Evolutionary conservation across 2,888 invertebrate genomes (phyloP), one percentile per base, ranked within the genome.

Genomic region (Mythimna lalbum): DNA sequence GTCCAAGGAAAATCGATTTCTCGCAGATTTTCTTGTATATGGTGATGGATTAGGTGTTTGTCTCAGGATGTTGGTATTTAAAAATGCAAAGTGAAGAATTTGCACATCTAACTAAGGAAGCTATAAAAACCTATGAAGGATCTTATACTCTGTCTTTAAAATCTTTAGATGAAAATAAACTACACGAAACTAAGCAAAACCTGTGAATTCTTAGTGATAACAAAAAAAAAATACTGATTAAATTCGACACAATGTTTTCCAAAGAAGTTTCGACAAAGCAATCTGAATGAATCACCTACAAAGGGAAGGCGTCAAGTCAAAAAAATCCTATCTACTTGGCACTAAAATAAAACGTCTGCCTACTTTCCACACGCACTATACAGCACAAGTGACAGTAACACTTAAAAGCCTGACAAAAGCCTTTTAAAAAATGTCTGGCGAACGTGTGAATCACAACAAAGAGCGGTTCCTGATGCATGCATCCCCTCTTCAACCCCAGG

Each of bases 361-460:
- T 70, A 63, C 67, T 10, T 66, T 21, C 47, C n/a, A 14, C 43
- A 78, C 80, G 78, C 78, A 78, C 71, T 72, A 72, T 81, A 64
- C 63, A 64, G 39, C 63, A 68, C 68, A 71, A 83, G 74, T 90
- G 91, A 90, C 88, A 90, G 86, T 83, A 88, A 83, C 91, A 93
- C 94, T 94, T 93, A 89, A 91, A 88, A 88, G 76, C 73, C 73
- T 83, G 92, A 92, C 93, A 95, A 95, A 93, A 76, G 93, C 85
- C 90, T 93, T 94, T 94, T 90, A 90, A 93, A 92, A 93, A 92
- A 91, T 92, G 94, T 94, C 94, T 94, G 91, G 92, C 87, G 87
- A 90, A 76, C 71, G 91, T 89, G 92, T 91, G 93, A 92, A 92
- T 91, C 90, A 86, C 89, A 88, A 93, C 93, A 93, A 92, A 92